Conservation (phyloP, 2,888 invertebrate species). For the Drosophila paranaensis region DNA sequence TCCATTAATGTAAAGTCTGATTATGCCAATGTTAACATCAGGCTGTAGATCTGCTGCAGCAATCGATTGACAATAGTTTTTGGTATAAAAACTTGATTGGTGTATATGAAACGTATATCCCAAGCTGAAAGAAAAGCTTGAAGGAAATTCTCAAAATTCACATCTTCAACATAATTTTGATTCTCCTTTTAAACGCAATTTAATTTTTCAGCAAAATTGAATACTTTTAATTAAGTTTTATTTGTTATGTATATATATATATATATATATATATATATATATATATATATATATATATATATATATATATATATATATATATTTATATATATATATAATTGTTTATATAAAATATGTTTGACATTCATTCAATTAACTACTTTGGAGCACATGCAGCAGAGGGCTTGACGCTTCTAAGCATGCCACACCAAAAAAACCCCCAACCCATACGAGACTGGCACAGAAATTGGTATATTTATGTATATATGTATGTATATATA, state of each 20-base stretch:
- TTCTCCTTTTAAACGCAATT: not conserved
- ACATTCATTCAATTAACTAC: conserved; percentile 59
- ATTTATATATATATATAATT: conserved; percentile 48
- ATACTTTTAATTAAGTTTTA: conserved; percentile 24
- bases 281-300: conserved; percentile 47
- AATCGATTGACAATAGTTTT: no score
- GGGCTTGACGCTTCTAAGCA: not conserved
- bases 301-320: conserved; percentile 47
- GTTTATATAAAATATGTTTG: conserved; percentile 74
- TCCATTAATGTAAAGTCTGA: no score
- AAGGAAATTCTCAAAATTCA: not conserved
- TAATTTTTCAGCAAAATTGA: conserved; percentile 8
- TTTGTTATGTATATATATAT: conserved; percentile 43
- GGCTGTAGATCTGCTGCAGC: no score
- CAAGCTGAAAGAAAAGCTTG: not conserved
- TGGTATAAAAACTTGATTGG: no score
- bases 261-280: conserved; percentile 51
- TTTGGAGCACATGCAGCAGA: conserved; percentile 11
- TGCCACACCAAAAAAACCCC: conserved; percentile 15
- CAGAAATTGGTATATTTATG: conserved; percentile 24
- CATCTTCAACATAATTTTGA: not conserved
- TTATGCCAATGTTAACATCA: no score
- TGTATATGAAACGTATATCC: no score
- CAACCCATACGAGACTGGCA: conserved; percentile 36
- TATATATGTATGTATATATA: conserved; percentile 5